Evolutionary conservation across 2,888 invertebrate species (phyloP), one percentile per base, ranked within the genome.

Genomic region (Pseudococcus viburni): DNA sequence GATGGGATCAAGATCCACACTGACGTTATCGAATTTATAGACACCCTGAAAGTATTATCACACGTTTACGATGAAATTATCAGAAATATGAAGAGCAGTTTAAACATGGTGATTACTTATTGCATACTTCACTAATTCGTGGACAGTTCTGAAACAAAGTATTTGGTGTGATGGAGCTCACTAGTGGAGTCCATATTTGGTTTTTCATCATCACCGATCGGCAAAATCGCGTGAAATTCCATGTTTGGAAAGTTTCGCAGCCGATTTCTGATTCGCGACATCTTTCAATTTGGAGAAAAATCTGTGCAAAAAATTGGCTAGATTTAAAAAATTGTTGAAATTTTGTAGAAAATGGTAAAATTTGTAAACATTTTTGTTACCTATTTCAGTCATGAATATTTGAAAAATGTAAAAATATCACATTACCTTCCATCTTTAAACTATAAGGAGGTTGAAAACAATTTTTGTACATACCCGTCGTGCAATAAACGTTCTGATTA

Each of bases 211-310:
- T 80, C 7, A 80, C 0, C 5, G 0, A 0, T 33, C 6, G 1
- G 80, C 80, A 80, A 80, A 42, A 80, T 22, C 15, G 11, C 0
- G 39, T 39, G 33, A 80, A 39, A n/a, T 80, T 80, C 80, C 80
- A 80, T 1, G 39, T 33, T 33, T 80, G 80, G 15, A 80, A 80
- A 80, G 33, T 15, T 33, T 80, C 80, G 80, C 80, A 80, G 46
- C n/a, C 39, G 5, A 39, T 17, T 80, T 46, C 80, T n/a, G n/a
- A 17, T 4, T 80, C 39, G 8, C 9, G 39, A 26, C 80, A 80
- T 42, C 80, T 39, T 80, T 26, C 39, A 39, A 80, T 19, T 19
- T 19, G 64, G 5, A 73, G 26, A 26, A 26, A 73, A 7, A 73
- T 12, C 68, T 73, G n/a, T 12, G 68, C 1, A 46, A 46, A 46